Evolutionary conservation across 1,140 invertebrate genomes (phyloP).

Genomic region (Sesamia nonagrioides): DNA sequence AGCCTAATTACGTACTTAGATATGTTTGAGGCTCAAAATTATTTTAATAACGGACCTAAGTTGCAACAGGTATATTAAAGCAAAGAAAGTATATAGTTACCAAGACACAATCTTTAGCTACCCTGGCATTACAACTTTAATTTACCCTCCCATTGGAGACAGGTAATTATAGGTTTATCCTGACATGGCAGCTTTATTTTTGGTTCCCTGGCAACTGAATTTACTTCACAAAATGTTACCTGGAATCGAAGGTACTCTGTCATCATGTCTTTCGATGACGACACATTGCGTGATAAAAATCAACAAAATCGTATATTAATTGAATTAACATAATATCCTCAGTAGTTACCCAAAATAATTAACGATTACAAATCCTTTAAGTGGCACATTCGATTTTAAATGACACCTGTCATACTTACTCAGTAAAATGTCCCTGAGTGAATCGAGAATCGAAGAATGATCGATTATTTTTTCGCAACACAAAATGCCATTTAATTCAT

Average conservation of each 20-base stretch:
- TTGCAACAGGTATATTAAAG: neutral
- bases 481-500: conserved; percentile 30
- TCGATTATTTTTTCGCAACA: conserved; percentile 41
- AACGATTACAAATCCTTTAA: conserved; percentile 35
- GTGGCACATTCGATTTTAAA: conserved; percentile 25
- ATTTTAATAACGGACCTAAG: conserved; percentile 4
- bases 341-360: conserved; percentile 32
- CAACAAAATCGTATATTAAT: conserved; percentile 14
- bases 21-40: neutral
- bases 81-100: neutral
- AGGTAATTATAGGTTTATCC: conserved; percentile 16
- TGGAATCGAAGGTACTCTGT: neutral
- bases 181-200: neutral
- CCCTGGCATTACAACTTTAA: conserved; percentile 20
- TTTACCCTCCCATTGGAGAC: neutral
- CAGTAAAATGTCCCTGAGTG: conserved; percentile 5
- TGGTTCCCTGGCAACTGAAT: neutral
- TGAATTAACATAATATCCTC: conserved; percentile 14
- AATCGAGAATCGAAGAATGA: conserved; percentile 38
- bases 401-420: conserved; percentile 24
- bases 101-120: neutral
- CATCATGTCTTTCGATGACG: neutral
- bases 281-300: conserved; percentile 1
- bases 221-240: neutral
- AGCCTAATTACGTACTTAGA: neutral